Conservation (phyloP, 2,797 vertebrate genomes). For the Poeciliopsis gracilis region DNA sequence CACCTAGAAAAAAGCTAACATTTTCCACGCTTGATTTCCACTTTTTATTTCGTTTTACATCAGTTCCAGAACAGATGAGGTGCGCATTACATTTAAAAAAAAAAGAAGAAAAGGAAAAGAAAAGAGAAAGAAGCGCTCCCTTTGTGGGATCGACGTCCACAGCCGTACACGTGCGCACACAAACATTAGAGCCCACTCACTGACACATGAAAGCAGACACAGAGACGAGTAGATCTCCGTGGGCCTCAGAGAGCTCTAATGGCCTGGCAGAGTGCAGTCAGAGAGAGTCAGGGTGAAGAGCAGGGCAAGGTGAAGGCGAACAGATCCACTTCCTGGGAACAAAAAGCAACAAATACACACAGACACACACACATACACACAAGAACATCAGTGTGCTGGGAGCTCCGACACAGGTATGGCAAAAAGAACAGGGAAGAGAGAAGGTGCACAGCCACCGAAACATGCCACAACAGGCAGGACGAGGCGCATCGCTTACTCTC, state of each 20-base stretch:
- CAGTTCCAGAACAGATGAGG: conserved; percentile 33
- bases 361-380: conserved; percentile 32
- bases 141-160: conserved; percentile 34
- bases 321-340: conserved; percentile 59
- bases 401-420: conserved; percentile 16
- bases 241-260: conserved; percentile 79
- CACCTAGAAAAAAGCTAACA: neutral
- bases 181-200: conserved; percentile 59
- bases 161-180: conserved; percentile 29
- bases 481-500: conserved; percentile 28
- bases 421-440: conserved; percentile 37
- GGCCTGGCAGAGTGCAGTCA: conserved; percentile 78
- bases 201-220: conserved; percentile 79
- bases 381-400: conserved; percentile 35
- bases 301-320: conserved; percentile 80
- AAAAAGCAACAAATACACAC: conserved; percentile 11
- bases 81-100: conserved; percentile 12
- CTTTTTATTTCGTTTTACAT: neutral
- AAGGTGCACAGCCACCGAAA: conserved; percentile 48
- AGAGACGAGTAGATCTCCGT: conserved; percentile 66
- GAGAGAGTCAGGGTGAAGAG: conserved; percentile 80
- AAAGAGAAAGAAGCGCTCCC: neutral
- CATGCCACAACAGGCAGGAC: conserved; percentile 59
- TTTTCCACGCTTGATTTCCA: neutral
- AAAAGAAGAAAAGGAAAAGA: neutral